A percentile compares a stretch with the other conserved stretches of the same genome.
Evolutionary conservation across 2,888 invertebrate species (phyloP).

Genomic region (Trichogramma dendrolimi): DNA sequence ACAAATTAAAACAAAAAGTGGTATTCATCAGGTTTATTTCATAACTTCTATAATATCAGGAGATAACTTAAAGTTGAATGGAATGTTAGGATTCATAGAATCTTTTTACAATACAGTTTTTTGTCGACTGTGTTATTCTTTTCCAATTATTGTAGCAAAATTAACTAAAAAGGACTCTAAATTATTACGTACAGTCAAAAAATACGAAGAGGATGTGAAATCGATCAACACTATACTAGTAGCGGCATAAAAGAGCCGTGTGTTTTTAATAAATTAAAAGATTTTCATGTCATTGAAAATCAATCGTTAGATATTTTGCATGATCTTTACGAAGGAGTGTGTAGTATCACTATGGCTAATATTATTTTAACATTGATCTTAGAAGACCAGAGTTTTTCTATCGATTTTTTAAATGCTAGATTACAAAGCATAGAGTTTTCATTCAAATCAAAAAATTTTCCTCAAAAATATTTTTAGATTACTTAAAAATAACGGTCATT

Average conservation of each 20-base stretch:
- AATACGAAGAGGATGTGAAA: conserved; percentile 15
- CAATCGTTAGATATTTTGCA: conserved; percentile 13
- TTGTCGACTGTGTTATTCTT: conserved; percentile 20
- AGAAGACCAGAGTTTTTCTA: not conserved
- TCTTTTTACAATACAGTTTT: conserved; percentile 13
- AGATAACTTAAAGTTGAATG: conserved; percentile 18
- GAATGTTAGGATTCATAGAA: conserved; percentile 20
- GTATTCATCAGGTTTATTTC: conserved; percentile 11
- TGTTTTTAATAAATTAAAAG: conserved; percentile 19
- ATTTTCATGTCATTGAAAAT: conserved; percentile 22
- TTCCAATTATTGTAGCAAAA: not conserved
- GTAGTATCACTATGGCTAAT: conserved; percentile 13
- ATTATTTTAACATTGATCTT: conserved; percentile 6
- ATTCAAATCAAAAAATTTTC: conserved; percentile 4
- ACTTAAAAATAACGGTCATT: conserved; percentile 7
- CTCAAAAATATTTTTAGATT: not conserved
- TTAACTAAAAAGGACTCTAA: conserved; percentile 13
- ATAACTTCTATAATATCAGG: conserved; percentile 15
- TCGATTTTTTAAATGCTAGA: conserved; percentile 3
- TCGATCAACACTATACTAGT: not conserved
- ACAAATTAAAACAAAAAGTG: not conserved
- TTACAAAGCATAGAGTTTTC: conserved; percentile 6
- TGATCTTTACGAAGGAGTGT: conserved; percentile 16
- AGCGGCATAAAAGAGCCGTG: conserved; percentile 23
- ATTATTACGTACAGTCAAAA: conserved; percentile 14